phyloP scores from a whole-genome alignment of 2,888 invertebrate species.

The Galerucella nymphaeae region DNA sequence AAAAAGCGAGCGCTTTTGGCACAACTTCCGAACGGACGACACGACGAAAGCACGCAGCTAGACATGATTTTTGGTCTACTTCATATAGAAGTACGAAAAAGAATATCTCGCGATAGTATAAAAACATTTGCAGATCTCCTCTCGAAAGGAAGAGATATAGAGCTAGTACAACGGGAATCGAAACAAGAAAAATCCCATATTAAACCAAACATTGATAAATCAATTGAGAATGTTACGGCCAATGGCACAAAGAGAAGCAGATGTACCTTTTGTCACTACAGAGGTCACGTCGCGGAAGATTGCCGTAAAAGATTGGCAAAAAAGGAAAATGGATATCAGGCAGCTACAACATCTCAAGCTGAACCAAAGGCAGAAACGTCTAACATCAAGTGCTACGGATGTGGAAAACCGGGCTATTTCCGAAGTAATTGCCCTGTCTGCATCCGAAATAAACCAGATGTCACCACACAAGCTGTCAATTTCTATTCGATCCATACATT shows the following conservation, averaged over 20 bases:
- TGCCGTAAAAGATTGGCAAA: conserved; percentile 4
- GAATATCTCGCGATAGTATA: no score
- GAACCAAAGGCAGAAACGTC: neutral
- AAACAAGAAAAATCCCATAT: neutral
- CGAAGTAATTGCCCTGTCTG: no score
- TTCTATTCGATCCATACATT: conserved; percentile 12
- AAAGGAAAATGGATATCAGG: conserved; percentile 15
- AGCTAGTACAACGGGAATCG: neutral
- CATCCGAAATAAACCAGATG: no score
- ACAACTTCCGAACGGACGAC: conserved; percentile 37
- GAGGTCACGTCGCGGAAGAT: conserved; percentile 10
- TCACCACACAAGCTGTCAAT: no score
- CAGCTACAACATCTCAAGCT: conserved; percentile 18
- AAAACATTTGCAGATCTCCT: no score
- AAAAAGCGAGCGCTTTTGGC: conserved; percentile 42
- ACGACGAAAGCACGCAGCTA: conserved; percentile 44
- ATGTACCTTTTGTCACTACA: conserved; percentile 18
- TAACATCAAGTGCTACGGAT: no score
- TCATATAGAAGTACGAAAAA: conserved; percentile 2
- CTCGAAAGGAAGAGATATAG: neutral
- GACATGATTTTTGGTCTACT: conserved; percentile 39
- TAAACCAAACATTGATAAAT: neutral
- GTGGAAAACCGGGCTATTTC: no score
- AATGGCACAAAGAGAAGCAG: conserved; percentile 4
- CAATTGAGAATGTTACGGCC: neutral